Percentiles rank a stretch among this genome's conserved stretches.
These are phyloP conservation scores for Melanocharis versteri DNA, from an alignment of 2,113 vertebrate genomes.

Conservation along the genomic window DNA sequence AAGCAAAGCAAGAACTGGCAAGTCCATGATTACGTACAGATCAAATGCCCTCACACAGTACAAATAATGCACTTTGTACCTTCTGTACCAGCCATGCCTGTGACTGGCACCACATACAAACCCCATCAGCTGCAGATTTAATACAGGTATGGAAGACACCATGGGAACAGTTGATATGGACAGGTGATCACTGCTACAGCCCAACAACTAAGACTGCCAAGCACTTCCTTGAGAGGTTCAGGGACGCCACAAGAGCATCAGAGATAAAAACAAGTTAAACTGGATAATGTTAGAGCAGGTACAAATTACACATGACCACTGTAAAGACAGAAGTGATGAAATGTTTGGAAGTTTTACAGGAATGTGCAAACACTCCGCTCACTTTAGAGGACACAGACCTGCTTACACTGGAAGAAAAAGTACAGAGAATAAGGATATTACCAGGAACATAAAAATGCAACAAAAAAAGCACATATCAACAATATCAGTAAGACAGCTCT, in stretches of 20 bases:
- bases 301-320: neutral
- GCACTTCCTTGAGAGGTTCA: neutral
- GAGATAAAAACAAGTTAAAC: neutral
- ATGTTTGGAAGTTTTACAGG: neutral
- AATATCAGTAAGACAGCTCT: neutral
- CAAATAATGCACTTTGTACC: neutral
- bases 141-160: neutral
- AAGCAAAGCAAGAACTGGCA: neutral
- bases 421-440: neutral
- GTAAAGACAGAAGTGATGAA: neutral
- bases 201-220: neutral
- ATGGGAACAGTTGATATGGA: neutral
- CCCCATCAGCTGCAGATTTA: neutral
- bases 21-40: neutral
- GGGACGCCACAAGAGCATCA: neutral
- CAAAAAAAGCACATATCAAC: neutral
- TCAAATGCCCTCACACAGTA: neutral
- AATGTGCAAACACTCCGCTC: neutral
- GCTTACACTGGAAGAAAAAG: neutral
- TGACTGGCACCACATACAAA: accelerated
- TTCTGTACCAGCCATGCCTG: neutral
- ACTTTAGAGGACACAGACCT: neutral
- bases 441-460: neutral
- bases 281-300: neutral
- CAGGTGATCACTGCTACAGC: neutral